Percentiles rank a stretch among this genome's conserved stretches.
phyloP scores from a whole-genome alignment of 2,888 invertebrate species.

The Leptogaster cylindrica region DNA sequence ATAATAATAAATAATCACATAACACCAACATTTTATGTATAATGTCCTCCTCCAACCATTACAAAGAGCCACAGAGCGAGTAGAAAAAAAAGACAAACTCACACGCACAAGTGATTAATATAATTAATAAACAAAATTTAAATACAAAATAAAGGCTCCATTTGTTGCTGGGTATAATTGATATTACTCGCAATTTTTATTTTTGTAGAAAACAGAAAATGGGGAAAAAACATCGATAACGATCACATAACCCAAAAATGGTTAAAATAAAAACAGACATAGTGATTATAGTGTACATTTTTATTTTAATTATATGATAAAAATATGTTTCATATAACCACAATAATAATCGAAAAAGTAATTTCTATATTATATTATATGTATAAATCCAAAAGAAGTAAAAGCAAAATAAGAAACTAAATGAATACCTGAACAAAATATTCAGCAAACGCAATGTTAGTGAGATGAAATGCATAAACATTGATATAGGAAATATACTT shows the following conservation, averaged over 20 bases:
- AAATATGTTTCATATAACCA: conserved; percentile 21
- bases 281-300: conserved; percentile 1
- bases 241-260: background rate
- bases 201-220: conserved; percentile 26
- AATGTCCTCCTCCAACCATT: background rate
- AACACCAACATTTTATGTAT: background rate
- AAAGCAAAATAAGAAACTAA: background rate
- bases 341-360: conserved; percentile 11
- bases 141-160: background rate
- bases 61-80: background rate
- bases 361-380: conserved; percentile 24
- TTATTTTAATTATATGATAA: conserved; percentile 19
- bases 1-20: background rate
- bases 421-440: too few species aligned
- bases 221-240: conserved; percentile 2
- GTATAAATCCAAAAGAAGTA: conserved; percentile 4
- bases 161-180: background rate
- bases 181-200: conserved; percentile 14
- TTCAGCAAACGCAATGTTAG: conserved; percentile 12
- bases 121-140: too few species aligned
- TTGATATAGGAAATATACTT: conserved; percentile 14
- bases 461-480: conserved; percentile 4
- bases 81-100: background rate
- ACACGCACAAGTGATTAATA: too few species aligned
- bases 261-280: conserved; percentile 4